Conservation (phyloP, 2,113 vertebrate genomes). For the Antennarius striatus region DNA sequence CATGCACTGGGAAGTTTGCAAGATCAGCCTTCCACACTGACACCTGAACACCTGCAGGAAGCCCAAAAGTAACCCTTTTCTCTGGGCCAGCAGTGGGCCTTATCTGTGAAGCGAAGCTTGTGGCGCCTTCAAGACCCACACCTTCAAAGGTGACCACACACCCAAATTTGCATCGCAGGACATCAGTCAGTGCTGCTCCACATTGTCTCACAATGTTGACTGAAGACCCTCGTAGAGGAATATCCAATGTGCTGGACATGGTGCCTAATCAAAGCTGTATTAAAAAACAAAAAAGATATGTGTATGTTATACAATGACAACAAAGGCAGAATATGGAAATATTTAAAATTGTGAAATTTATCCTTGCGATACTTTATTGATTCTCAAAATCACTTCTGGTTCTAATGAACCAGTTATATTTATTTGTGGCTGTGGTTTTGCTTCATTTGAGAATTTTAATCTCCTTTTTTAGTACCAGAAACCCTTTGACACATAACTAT, state of each 20-base stretch:
- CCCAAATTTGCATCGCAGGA: slow-evolving; percentile 78
- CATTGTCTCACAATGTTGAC: slow-evolving; percentile 56
- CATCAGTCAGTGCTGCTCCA: slow-evolving; percentile 58
- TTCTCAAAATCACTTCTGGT: too few relatives aligned
- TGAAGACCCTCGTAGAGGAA: slow-evolving; percentile 17
- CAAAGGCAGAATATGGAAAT: too few relatives aligned
- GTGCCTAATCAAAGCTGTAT: slow-evolving; percentile 6
- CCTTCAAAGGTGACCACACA: slow-evolving; percentile 59
- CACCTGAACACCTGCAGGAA: slow-evolving; percentile 60
- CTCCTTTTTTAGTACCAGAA: too few relatives aligned
- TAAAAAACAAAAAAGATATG: background rate
- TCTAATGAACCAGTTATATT: too few relatives aligned
- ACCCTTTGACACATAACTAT: too few relatives aligned
- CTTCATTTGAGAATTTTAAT: too few relatives aligned
- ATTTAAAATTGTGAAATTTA: too few relatives aligned
- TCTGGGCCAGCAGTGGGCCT: rapidly evolving
- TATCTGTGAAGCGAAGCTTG: rapidly evolving
- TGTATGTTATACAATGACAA: too few relatives aligned
- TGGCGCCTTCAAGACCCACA: slow-evolving; percentile 48
- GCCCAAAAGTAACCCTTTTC: slow-evolving; percentile 64
- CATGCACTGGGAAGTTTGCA: slow-evolving; percentile 74
- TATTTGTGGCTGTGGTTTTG: too few relatives aligned
- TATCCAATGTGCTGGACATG: slow-evolving; percentile 10
- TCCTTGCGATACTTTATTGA: too few relatives aligned
- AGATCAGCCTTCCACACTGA: slow-evolving; percentile 89